A percentile compares a stretch with the other conserved stretches of the same genome.
Evolutionary conservation across 2,113 vertebrate species (phyloP).

Genomic region (cattle (Bos taurus)): ARS-UCD2.0 NC_037338.1:65684001-65684500

Average conservation of each 20-base stretch:
- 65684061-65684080: background rate
- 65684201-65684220: background rate
- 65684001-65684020: background rate
- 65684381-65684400: background rate
- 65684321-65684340: conserved; percentile 20
- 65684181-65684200: background rate
- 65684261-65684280: background rate
- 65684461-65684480: background rate
- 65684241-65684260: background rate
- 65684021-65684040: background rate
- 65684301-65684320: background rate
- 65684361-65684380: background rate
- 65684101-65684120: background rate
- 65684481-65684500: background rate
- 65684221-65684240: background rate
- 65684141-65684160: background rate
- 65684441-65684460: background rate
- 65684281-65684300: background rate
- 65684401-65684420: background rate
- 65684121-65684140: background rate
- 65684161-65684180: conserved; percentile 10
- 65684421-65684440: background rate
- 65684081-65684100: background rate
- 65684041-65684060: background rate
- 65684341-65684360: conserved; percentile 23